phyloP scores from a whole-genome alignment of 2,888 invertebrate genomes.

The Dicyrtomina minuta region DNA sequence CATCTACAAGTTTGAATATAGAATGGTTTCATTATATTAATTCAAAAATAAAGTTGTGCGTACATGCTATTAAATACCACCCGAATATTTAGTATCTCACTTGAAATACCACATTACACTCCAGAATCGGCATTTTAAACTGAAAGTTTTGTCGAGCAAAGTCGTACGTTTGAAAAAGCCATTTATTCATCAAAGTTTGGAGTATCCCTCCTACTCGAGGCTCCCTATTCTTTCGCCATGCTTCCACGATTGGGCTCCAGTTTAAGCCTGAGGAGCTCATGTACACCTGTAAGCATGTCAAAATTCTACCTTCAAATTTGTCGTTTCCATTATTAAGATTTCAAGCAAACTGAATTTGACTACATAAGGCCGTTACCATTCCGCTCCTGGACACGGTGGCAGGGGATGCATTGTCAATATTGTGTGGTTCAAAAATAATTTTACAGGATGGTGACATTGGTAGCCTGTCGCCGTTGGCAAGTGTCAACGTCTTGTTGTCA shows the following conservation, averaged over 20 bases:
- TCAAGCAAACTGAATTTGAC: too few relatives aligned
- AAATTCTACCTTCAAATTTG: neutral
- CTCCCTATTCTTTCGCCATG: conserved; percentile 72
- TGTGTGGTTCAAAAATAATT: conserved; percentile 95
- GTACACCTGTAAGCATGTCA: conserved; percentile 75
- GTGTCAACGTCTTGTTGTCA: conserved; percentile 90
- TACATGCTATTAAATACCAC: neutral
- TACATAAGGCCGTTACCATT: too few relatives aligned
- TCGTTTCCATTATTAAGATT: too few relatives aligned
- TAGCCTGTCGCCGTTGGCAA: conserved; percentile 92
- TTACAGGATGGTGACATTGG: conserved; percentile 93
- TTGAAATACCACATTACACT: conserved; percentile 84
- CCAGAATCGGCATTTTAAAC: conserved; percentile 82
- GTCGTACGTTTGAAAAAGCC: conserved; percentile 71
- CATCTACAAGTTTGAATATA: conserved; percentile 64
- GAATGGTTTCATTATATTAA: neutral
- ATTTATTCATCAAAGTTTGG: conserved; percentile 71
- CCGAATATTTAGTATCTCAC: conserved; percentile 51
- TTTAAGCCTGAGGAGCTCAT: conserved; percentile 73
- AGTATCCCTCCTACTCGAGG: conserved; percentile 66
- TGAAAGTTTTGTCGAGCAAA: conserved; percentile 83
- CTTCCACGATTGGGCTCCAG: conserved; percentile 72
- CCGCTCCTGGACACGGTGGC: conserved; percentile 94
- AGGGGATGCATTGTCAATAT: conserved; percentile 96
- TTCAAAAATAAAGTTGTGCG: conserved; percentile 12